Conservation (phyloP, 1,140 invertebrate species). For the Drosophila grimshawi region DNA sequence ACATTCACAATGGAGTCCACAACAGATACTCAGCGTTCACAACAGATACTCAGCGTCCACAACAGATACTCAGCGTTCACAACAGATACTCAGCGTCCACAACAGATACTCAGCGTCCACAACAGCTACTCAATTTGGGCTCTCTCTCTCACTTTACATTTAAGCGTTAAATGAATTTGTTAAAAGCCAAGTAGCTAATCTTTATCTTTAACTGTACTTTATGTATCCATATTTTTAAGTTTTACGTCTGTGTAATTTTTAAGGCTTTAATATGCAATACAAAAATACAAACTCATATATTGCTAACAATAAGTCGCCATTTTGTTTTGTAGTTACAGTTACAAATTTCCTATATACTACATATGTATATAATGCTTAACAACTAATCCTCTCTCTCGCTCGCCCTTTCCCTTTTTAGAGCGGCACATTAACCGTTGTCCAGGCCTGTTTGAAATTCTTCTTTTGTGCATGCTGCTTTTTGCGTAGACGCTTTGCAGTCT, state of each 20-base stretch:
- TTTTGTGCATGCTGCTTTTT: slow-evolving; percentile 84
- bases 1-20: no score
- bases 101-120: no score
- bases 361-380: slow-evolving; percentile 33
- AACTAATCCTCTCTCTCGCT: slow-evolving; percentile 37
- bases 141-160: slow-evolving; percentile 10
- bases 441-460: slow-evolving; percentile 83
- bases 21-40: no score
- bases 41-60: background rate
- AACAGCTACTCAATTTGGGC: background rate
- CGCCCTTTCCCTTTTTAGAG: slow-evolving; percentile 41
- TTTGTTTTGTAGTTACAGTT: slow-evolving; percentile 2
- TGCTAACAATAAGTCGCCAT: slow-evolving; percentile 45
- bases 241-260: slow-evolving; percentile 40
- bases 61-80: no score
- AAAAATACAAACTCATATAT: slow-evolving; percentile 35
- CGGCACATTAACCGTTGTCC: slow-evolving; percentile 83
- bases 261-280: slow-evolving; percentile 66
- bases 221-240: slow-evolving; percentile 16
- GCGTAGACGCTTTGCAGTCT: slow-evolving; percentile 86
- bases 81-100: background rate
- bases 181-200: slow-evolving; percentile 35
- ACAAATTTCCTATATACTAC: slow-evolving; percentile 48
- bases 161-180: slow-evolving; percentile 55
- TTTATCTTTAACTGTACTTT: background rate